Evolutionary conservation across 1,140 invertebrate genomes (phyloP), one percentile per base, ranked within the genome.

Genomic region (Drosophila punjabiensis): DNA sequence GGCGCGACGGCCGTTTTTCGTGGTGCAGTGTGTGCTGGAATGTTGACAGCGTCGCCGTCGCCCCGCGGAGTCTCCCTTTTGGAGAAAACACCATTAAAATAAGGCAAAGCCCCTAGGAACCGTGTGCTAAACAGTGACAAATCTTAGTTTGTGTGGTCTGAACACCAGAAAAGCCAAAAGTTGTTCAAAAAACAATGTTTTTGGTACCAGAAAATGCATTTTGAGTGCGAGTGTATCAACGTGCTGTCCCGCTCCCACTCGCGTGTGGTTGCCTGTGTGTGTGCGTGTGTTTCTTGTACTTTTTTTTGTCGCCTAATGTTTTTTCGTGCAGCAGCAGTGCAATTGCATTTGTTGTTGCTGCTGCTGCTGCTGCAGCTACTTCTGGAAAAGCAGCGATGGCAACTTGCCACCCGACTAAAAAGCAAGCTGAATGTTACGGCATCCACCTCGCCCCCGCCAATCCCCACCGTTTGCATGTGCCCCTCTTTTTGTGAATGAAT

Each of bases 401-500:
- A 64, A 48, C 82, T 81, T 62, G 79, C 81, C 67, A 74, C 67
- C 68, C 69, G 52, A 65, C 69, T 60, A 33, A 48, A n/a, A 60
- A 28, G 24, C 47, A 70, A 63, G 78, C 73, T 78, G 68, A 81
- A 81, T 86, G 86, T 90, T 89, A 89, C 71, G 79, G 86, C 79
- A 90, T 85, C 55, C 74, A 61, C 37, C 64, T 66, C 65, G 52
- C 52, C 68, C 70, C 83, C 73, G 55, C 45, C 53, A 56, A 65
- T 60, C 66, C 68, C 68, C 58, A 56, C 65, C 35, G 75, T 79
- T 79, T 63, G 81, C 75, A 71, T 86, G 86, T 63, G 75, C 86
- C 86, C 82, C 82, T 58, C 55, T 82, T 89, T 89, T 90, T 89
- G 86, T 89, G 86, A 89, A 89, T 89, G 86, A 81, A 82, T 90